phyloP scores from a whole-genome alignment of 2,797 vertebrate species.

The Vireo griseus region DNA sequence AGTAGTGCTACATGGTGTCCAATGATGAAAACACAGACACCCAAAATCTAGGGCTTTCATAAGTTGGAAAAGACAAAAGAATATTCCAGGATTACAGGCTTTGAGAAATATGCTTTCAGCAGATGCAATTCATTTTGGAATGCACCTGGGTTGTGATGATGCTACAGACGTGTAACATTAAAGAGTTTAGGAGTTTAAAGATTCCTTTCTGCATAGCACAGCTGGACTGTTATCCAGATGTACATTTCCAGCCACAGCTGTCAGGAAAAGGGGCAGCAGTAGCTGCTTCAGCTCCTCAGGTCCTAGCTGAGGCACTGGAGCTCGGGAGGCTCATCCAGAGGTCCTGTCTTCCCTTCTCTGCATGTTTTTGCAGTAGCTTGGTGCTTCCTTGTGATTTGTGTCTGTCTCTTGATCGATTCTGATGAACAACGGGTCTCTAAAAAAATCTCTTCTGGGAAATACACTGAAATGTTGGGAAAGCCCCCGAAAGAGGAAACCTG shows the following conservation, averaged over 20 bases:
- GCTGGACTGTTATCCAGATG: not conserved
- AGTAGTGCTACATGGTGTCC: not conserved
- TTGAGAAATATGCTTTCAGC: not conserved
- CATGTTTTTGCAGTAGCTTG: not conserved
- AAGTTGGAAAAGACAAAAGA: not conserved
- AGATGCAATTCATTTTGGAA: not conserved
- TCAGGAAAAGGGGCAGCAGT: not conserved
- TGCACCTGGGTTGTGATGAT: not conserved
- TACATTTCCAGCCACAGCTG: rapidly evolving
- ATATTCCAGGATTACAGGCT: not conserved
- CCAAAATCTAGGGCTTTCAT: not conserved
- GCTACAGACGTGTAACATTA: not conserved
- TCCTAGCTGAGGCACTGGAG: not conserved
- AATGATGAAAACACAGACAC: not conserved
- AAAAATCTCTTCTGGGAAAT: not conserved
- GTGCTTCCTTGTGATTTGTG: not conserved
- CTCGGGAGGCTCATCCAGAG: rapidly evolving
- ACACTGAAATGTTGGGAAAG: not conserved
- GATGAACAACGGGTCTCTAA: not conserved
- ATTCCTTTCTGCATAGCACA: not conserved
- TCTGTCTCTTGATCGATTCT: not conserved
- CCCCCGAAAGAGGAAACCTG: not conserved
- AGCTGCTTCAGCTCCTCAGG: not conserved
- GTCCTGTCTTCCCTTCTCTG: not conserved
- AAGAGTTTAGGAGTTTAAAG: not conserved